phyloP scores from a whole-genome alignment of 2,797 vertebrate genomes.

The Hozukius guyotensis region DNA sequence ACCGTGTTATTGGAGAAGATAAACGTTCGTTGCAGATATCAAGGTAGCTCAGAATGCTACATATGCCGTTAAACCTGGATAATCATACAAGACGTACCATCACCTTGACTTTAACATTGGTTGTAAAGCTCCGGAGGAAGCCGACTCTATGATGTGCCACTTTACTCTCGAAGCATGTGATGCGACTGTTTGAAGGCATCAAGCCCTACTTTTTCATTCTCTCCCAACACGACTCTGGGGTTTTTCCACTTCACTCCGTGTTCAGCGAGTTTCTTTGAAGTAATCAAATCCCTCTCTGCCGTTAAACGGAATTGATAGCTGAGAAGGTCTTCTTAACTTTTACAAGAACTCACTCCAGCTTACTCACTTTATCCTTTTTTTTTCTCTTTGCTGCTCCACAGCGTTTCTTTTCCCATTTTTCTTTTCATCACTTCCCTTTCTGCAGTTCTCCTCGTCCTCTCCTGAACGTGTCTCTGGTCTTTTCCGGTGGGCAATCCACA shows the following conservation, averaged over 20 bases:
- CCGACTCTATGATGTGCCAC: constrained; percentile 22
- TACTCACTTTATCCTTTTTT: constrained; percentile 20
- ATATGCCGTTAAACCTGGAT: not conserved
- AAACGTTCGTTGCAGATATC: constrained; percentile 1
- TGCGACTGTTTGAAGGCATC: constrained; percentile 51
- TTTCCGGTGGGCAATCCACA: not conserved
- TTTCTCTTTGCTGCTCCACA: constrained; percentile 12
- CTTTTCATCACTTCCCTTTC: not conserved
- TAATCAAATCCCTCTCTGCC: constrained; percentile 60
- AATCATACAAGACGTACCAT: constrained; percentile 12
- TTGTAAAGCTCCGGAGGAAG: constrained; percentile 25
- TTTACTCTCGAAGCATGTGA: constrained; percentile 23
- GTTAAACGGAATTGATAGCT: constrained; percentile 53
- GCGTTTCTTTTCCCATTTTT: constrained; percentile 13
- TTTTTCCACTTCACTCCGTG: constrained; percentile 38
- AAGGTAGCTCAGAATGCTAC: not conserved
- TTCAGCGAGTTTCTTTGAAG: constrained; percentile 59
- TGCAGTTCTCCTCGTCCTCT: not conserved
- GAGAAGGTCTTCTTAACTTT: constrained; percentile 60
- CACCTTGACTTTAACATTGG: constrained; percentile 50
- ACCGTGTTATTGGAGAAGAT: not conserved
- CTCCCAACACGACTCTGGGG: constrained; percentile 46
- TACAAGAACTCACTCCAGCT: constrained; percentile 44
- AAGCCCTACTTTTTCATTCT: constrained; percentile 44
- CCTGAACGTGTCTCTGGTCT: not conserved